Evolutionary conservation across 1,140 invertebrate species (phyloP), one percentile per base, ranked within the genome.

Genomic region (Heliconius eleuchia): DNA sequence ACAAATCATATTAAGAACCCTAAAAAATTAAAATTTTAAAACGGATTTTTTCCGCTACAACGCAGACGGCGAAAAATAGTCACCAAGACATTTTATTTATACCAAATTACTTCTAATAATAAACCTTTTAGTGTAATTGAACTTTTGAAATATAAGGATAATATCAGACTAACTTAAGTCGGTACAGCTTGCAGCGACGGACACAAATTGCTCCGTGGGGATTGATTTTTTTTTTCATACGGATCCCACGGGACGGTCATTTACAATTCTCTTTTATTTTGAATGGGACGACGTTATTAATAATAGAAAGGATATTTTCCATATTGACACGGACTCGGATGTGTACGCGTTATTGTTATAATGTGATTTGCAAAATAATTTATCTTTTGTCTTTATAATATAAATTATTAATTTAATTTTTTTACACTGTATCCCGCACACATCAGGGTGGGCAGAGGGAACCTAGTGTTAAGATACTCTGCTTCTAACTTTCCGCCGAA

Each of bases 191-290:
- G 23, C 23, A 23, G 23, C 46, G 85, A 87, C 83, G 82, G 80
- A 75, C 83, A 83, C 81, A 85, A 84, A 87, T 86, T 73, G 82
- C 82, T 84, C 80, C 79, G 52, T 73, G 50, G 81, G 79, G 78
- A 72, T 75, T 78, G 82, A 86, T 86, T 89, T 87, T 87, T 46
- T 87, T 83, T 82, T 23, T 23, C 81, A 82, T 82, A 82, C 76
- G 66, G 77, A 76, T 66, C 83, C 83, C 82, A 80, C 82, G 77
- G 85, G 84, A 78, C 85, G 85, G 79, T 85, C 86, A 85, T 88
- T 86, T 87, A 84, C 82, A 85, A 85, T 82, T 83, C 85, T 86
- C 83, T 83, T 88, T 86, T 88, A 88, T 87, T 87, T 86, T 88
- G 83, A 80, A 79, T 77, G 81, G 83, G 80, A 83, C 77, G 81